These are phyloP conservation scores for Dendrolimus pini DNA, from an alignment of 2,888 invertebrate genomes.

Conservation along the genomic window DNA sequence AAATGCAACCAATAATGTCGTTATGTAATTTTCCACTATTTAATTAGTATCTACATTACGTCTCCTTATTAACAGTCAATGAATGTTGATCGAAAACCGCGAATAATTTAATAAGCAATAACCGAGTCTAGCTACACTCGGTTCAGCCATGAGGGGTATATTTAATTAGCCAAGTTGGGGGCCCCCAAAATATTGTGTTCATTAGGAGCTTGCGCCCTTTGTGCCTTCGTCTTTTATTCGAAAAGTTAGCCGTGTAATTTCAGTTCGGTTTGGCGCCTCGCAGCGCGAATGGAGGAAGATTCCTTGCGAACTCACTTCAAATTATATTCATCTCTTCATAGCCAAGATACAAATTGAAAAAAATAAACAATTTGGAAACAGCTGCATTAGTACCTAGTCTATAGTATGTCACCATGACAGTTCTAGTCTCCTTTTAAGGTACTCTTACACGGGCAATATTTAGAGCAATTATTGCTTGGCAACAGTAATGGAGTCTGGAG, in stretches of 20 bases:
- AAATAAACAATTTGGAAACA: not conserved
- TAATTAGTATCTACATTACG: no score
- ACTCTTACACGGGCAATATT: no score
- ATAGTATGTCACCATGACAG: not conserved
- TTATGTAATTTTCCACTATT: no score
- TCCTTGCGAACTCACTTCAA: conserved; percentile 7
- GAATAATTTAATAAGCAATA: conserved; percentile 4
- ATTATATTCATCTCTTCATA: conserved; percentile 16
- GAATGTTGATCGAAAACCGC: not conserved
- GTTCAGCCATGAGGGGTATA: conserved; percentile 39
- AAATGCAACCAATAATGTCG: no score
- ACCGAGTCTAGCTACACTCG: conserved; percentile 3
- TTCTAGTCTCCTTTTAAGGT: no score
- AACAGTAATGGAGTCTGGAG: no score
- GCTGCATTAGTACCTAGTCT: not conserved
- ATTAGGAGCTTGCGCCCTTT: conserved; percentile 56
- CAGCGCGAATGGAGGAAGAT: not conserved
- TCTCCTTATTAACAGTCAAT: not conserved
- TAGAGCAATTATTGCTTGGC: no score
- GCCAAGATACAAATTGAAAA: conserved; percentile 1
- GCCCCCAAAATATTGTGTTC: conserved; percentile 66
- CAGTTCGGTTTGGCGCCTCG: conserved; percentile 8
- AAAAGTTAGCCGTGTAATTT: conserved; percentile 65
- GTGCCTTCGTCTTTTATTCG: conserved; percentile 63
- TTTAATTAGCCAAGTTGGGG: conserved; percentile 60